A percentile compares a stretch with the other conserved stretches of the same genome.
Evolutionary conservation across 2,797 vertebrate species (phyloP).

Genomic region (Gymnodraco acuticeps): DNA sequence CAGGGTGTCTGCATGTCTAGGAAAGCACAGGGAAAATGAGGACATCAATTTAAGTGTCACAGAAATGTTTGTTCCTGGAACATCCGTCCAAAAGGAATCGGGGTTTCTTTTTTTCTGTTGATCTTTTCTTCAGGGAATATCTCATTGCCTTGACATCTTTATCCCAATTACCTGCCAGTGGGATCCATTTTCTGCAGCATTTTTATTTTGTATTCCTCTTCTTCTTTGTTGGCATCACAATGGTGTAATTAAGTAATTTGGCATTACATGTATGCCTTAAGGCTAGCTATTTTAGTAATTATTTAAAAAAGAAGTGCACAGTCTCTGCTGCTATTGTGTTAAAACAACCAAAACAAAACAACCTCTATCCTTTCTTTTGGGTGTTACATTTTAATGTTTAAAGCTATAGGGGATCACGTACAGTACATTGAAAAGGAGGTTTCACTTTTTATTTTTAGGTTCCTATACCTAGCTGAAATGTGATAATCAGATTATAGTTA

Average conservation of each 20-base stretch:
- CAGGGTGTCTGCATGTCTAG: slow-evolving; percentile 56
- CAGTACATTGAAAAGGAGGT: slow-evolving; percentile 43
- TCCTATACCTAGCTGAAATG: slow-evolving; percentile 51
- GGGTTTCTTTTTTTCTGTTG: slow-evolving; percentile 23
- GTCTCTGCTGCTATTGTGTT: slow-evolving; percentile 5
- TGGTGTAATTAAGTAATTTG: slow-evolving; percentile 25
- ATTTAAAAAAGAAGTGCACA: slow-evolving; percentile 14
- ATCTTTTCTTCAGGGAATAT: slow-evolving; percentile 51
- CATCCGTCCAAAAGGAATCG: slow-evolving; percentile 42
- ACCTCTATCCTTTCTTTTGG: not conserved
- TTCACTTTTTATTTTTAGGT: slow-evolving; percentile 59
- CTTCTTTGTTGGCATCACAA: not conserved
- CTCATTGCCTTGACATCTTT: slow-evolving; percentile 54
- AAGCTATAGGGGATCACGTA: slow-evolving; percentile 26
- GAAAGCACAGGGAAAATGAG: slow-evolving; percentile 69
- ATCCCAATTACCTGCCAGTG: slow-evolving; percentile 62
- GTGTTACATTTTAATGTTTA: slow-evolving; percentile 34
- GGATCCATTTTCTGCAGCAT: slow-evolving; percentile 31
- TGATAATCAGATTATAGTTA: slow-evolving; percentile 54
- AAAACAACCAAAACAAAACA: slow-evolving; percentile 5
- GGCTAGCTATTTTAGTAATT: slow-evolving; percentile 1
- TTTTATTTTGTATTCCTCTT: slow-evolving; percentile 11
- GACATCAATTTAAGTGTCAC: slow-evolving; percentile 72
- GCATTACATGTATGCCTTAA: slow-evolving; percentile 12
- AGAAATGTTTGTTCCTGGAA: slow-evolving; percentile 64